A percentile compares a stretch with the other conserved stretches of the same genome.
Conservation (phyloP, 2,888 invertebrate species). For the Crossocerus cetratus region DNA sequence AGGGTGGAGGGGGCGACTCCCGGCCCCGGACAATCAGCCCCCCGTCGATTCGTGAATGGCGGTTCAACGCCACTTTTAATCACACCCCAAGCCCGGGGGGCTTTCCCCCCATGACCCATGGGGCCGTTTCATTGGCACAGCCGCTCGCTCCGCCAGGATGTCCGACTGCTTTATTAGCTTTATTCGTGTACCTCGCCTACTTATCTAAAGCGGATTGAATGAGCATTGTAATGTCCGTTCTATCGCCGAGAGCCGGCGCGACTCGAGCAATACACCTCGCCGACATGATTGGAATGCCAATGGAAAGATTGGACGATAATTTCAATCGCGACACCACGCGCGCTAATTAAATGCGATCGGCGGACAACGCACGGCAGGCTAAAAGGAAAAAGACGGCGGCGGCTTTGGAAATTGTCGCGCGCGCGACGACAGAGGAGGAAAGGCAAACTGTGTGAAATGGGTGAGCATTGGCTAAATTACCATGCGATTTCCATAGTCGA, state of each 20-base stretch:
- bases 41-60: slow-evolving; percentile 68
- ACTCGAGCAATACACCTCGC: no score
- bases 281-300: no score
- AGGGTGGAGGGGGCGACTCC: slow-evolving; percentile 50
- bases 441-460: slow-evolving; percentile 3
- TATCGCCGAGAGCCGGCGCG: background rate
- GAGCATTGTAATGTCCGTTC: slow-evolving; percentile 16
- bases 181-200: slow-evolving; percentile 30
- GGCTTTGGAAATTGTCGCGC: no score
- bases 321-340: no score
- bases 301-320: no score
- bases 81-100: slow-evolving; percentile 66
- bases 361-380: no score
- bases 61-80: slow-evolving; percentile 73
- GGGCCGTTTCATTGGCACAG: slow-evolving; percentile 67
- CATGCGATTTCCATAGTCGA: slow-evolving; percentile 49
- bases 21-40: slow-evolving; percentile 73
- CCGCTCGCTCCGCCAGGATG: slow-evolving; percentile 61
- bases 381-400: no score
- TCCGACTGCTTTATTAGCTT: slow-evolving; percentile 66
- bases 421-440: no score
- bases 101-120: slow-evolving; percentile 58
- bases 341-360: no score
- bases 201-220: slow-evolving; percentile 35
- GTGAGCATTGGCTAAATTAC: slow-evolving; percentile 23